phyloP scores from a whole-genome alignment of 2,888 invertebrate genomes.

The Eudasyphora cyanicolor region DNA sequence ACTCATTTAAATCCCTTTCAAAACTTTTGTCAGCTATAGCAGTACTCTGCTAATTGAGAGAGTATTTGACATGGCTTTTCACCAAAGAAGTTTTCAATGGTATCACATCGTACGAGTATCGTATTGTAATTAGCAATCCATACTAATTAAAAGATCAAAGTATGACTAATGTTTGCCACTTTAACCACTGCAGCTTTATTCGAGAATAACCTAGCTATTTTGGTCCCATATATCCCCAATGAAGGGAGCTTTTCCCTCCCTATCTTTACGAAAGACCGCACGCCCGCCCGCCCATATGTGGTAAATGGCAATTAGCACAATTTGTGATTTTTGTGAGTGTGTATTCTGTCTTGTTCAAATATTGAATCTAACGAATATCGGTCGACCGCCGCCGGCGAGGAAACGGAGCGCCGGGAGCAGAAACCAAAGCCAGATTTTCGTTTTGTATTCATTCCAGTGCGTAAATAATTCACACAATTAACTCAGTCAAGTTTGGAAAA shows the following conservation, averaged over 20 bases:
- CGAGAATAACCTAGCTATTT: too few species aligned
- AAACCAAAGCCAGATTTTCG: neutral
- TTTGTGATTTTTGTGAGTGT: conserved; percentile 6
- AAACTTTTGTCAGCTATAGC: conserved; percentile 1
- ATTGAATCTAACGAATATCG: conserved; percentile 34
- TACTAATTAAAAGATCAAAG: conserved; percentile 32
- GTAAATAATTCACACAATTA: conserved; percentile 47
- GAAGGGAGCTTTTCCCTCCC: neutral
- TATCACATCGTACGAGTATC: too few species aligned
- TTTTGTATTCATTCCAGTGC: conserved; percentile 36
- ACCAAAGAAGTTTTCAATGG: neutral
- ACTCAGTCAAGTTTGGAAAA: neutral
- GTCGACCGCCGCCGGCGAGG: neutral
- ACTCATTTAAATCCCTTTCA: neutral
- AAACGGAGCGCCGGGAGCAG: neutral
- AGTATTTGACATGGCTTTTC: conserved; percentile 16
- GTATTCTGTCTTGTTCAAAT: neutral
- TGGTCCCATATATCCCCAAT: too few species aligned
- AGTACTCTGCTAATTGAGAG: too few species aligned
- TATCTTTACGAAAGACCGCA: neutral
- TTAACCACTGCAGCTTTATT: too few species aligned
- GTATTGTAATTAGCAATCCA: conserved; percentile 16
- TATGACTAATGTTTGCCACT: conserved; percentile 28
- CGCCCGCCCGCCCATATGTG: conserved; percentile 7
- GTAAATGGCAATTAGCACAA: conserved; percentile 31